Base-by-base conservation (phyloP, 2,113 vertebrate genomes). In the Aleadryas rufinucha region DNA sequence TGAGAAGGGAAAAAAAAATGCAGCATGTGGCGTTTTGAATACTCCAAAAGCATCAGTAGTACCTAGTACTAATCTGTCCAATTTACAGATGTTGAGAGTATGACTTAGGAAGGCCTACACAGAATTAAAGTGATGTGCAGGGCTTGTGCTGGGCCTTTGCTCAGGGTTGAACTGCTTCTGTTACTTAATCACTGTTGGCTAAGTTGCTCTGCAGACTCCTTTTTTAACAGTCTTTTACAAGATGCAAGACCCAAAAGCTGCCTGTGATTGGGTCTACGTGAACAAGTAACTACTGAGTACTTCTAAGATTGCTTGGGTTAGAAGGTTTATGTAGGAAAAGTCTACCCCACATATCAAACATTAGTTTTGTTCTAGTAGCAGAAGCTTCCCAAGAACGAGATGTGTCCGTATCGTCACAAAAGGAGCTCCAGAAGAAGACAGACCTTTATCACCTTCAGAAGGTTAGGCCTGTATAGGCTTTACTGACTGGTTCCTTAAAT, bases 361-460 rank as follows among this genome's bases (percentile, higher is more conserved):
- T 57, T 4, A 82, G 66, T 96, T 96, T 97, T 96, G 37, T 94
- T 93, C 93, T 90, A 86, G 94, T 83, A 96, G 84, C 78, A 94
- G 97, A 97, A 90, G 86, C 74, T 88, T 94, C 64, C 85, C 97
- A 98, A 78, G 98, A 98, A 65, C 98, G 24, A 84, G 96, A 93
- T 71, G 97, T 97, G 28, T 98, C 98, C 17, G 23, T 88, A 35
- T 98, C 97, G 11, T 97, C 98, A 74, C 96, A 98, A 75, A 99
- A 98, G 94, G 98, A 98, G 31, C 97, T 99, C 52, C 98, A 98
- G 92, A 99, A 98, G 97, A 99, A 99, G 98, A 99, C 99, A 2
- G 98, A 99, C 94, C 98, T 99, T 64, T 99, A 99, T 97, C 98
- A 99, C 71, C 99, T 99, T 95, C 99, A 99, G 93, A 99, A 99